Evolutionary conservation across 2,888 invertebrate species (phyloP), one percentile per base, ranked within the genome.

Genomic region (Hyles lineata): DNA sequence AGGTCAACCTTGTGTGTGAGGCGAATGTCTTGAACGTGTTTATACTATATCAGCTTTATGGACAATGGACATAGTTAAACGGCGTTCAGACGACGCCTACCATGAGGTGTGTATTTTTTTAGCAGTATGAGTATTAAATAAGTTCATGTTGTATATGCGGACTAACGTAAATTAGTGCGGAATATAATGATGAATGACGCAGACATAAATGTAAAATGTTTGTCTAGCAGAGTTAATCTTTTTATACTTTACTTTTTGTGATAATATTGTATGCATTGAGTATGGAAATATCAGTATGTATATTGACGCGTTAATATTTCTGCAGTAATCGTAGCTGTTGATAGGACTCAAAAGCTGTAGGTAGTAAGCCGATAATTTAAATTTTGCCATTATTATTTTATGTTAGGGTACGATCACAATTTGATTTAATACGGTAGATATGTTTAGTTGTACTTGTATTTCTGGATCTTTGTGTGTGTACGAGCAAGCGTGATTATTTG

Each of bases 341-440:
- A 35, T 63, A 35, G 35, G 35, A 63, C 63, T 8, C 35, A 9
- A 43, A 67, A 67, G 50, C 67, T 74, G 73, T 58, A 75, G 71
- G 52, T 17, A 60, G 58, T 77, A 76, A 75, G 77, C 73, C 73
- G 70, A 73, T 74, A 70, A 75, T 67, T 67, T 77, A 71, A 73
- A 74, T 76, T 76, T 80, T 80, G 79, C 79, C 80, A 79, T 78
- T 77, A 73, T 75, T 77, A 29, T 74, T 75, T 67, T 67, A 67
- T 50, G 5, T 50, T 67, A 67, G 67, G 23, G 15, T 67, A 67
- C 21, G 15, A 67, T 67, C 67, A 67, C 67, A 67, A 67, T 67
- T 67, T 67, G 50, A 23, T 67, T 67, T 50, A n/a, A 67, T 50
- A 67, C 8, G 23, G 17, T 63, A 35, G 43, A 63, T 63, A 43